Percentiles rank a stretch among this genome's conserved stretches.
These are phyloP conservation scores for Samia ricini DNA, from an alignment of 1,140 invertebrate genomes.

Conservation along the genomic window DNA sequence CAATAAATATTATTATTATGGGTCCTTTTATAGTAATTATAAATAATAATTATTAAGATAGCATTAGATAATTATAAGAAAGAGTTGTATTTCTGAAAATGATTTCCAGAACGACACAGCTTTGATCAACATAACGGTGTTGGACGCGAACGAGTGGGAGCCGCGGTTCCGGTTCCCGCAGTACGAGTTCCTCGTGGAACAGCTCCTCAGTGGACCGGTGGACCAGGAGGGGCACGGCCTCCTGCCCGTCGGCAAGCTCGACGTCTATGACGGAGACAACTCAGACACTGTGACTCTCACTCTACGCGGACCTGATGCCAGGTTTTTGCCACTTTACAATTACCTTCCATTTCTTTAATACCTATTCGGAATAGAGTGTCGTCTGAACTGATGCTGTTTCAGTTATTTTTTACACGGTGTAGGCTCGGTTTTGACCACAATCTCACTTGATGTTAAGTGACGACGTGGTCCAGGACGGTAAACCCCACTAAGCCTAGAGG, in stretches of 20 bases:
- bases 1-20: too few relatives aligned
- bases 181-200: conserved; percentile 88
- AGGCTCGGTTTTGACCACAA: too few relatives aligned
- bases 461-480: too few relatives aligned
- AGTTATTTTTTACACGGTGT: too few relatives aligned
- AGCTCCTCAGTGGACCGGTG: conserved; percentile 54
- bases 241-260: conserved; percentile 81
- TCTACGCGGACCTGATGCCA: conserved; percentile 84
- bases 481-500: too few relatives aligned
- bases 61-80: too few relatives aligned
- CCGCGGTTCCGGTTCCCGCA: conserved; percentile 91
- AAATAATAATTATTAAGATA: too few relatives aligned
- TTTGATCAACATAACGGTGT: conserved; percentile 86
- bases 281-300: conserved; percentile 85
- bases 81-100: not conserved
- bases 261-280: conserved; percentile 88
- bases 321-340: not conserved
- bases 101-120: conserved; percentile 85
- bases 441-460: too few relatives aligned
- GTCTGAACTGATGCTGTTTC: too few relatives aligned
- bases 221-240: conserved; percentile 57
- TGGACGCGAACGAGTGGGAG: conserved; percentile 96
- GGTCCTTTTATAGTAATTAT: too few relatives aligned
- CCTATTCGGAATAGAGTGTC: too few relatives aligned
- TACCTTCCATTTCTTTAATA: too few relatives aligned